A percentile compares a stretch with the other conserved stretches of the same genome.
These are phyloP conservation scores for Philhelius pedissequus DNA, from an alignment of 2,888 invertebrate species.

Conservation along the genomic window DNA sequence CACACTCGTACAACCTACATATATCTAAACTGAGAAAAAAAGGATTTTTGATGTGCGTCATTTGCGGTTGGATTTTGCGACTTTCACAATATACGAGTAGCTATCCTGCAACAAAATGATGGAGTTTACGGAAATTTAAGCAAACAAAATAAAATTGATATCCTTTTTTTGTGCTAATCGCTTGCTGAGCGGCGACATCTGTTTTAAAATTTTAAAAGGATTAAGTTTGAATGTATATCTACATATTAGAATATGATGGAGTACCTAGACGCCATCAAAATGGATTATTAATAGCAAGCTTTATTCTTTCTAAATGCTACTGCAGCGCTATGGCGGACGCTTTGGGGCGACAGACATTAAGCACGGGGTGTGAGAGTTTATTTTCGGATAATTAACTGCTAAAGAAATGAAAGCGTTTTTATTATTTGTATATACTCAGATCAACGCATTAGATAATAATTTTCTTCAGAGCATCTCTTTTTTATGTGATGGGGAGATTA, in stretches of 20 bases:
- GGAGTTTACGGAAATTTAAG: constrained; percentile 16
- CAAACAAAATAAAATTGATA: not conserved
- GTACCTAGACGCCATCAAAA: constrained; percentile 5
- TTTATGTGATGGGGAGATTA: not conserved
- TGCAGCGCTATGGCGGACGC: no score
- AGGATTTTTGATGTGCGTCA: constrained; percentile 29
- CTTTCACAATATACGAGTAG: no score
- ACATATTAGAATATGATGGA: not conserved
- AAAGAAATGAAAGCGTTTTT: not conserved
- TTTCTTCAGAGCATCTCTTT: not conserved
- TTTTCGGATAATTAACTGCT: constrained; percentile 14
- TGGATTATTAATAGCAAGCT: constrained; percentile 48
- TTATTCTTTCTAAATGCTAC: not conserved
- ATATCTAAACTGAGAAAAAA: not conserved
- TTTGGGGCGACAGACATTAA: not conserved
- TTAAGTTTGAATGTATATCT: not conserved
- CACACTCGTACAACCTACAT: no score
- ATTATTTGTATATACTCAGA: not conserved
- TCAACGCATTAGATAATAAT: not conserved
- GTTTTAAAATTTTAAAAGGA: constrained; percentile 47
- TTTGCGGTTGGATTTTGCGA: constrained; percentile 49
- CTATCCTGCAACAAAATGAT: constrained; percentile 39
- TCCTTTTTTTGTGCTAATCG: constrained; percentile 44
- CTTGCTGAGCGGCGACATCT: constrained; percentile 46
- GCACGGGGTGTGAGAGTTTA: not conserved